phyloP scores from a whole-genome alignment of 2,797 vertebrate genomes.

The Tragelaphus oryx region DNA sequence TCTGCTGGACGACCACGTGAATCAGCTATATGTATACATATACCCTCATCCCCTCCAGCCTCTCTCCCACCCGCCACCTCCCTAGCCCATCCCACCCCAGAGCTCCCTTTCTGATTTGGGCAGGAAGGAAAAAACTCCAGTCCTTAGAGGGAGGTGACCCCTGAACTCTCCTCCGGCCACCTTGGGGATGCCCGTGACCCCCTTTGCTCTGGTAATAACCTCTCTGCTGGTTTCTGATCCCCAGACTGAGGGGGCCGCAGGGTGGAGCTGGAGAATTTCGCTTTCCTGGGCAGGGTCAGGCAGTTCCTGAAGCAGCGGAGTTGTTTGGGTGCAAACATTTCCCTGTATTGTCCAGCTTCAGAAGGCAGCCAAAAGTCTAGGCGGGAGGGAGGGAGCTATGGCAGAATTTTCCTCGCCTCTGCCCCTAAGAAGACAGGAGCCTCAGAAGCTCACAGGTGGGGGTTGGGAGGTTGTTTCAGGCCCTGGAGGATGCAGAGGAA shows the following conservation, averaged over 20 bases:
- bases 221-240: background rate
- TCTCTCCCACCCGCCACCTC: background rate
- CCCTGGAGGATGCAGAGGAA: background rate
- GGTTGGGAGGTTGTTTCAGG: background rate
- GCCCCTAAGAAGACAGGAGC: background rate
- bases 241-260: background rate
- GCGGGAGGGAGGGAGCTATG: background rate
- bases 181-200: rapidly evolving
- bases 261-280: slow-evolving; percentile 44
- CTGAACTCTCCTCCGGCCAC: background rate
- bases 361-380: slow-evolving; percentile 59
- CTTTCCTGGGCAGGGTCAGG: slow-evolving; percentile 65
- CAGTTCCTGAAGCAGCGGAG: slow-evolving; percentile 58
- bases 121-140: background rate
- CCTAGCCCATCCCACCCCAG: background rate
- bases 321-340: slow-evolving; percentile 72
- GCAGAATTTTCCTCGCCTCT: background rate
- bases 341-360: slow-evolving; percentile 67
- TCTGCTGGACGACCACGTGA: background rate
- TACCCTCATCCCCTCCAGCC: background rate
- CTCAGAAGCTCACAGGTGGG: background rate
- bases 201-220: background rate
- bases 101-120: background rate
- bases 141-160: background rate
- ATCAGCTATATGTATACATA: background rate